Conservation (phyloP, 1,140 invertebrate genomes). For the Drosophila melanica region DNA sequence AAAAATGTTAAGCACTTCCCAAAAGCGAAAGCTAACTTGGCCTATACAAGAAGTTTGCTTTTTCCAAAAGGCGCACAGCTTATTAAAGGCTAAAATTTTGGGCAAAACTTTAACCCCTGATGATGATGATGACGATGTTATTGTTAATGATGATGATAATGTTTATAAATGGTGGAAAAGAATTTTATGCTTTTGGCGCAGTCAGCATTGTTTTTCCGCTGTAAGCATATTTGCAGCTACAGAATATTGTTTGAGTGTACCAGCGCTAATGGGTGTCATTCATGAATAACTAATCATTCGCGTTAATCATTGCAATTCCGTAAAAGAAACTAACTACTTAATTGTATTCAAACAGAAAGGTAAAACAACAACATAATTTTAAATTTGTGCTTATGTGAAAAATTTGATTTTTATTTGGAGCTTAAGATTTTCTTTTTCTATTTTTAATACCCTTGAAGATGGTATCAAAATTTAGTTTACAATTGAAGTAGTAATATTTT, state of each 20-base stretch:
- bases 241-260: slow-evolving; percentile 10
- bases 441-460: too few species aligned
- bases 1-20: slow-evolving; percentile 68
- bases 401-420: background rate
- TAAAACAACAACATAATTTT: background rate
- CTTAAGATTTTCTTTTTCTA: too few species aligned
- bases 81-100: slow-evolving; percentile 39
- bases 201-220: slow-evolving; percentile 26
- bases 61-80: slow-evolving; percentile 10
- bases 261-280: slow-evolving; percentile 36
- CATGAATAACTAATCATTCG: slow-evolving; percentile 31
- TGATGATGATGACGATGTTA: slow-evolving; percentile 28
- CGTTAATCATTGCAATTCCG: slow-evolving; percentile 7
- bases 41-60: slow-evolving; percentile 14
- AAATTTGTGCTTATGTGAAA: background rate
- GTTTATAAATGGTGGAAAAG: slow-evolving; percentile 3
- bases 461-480: too few species aligned
- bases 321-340: background rate
- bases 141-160: slow-evolving; percentile 16
- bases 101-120: slow-evolving; percentile 33
- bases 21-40: slow-evolving; percentile 11
- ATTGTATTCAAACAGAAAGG: background rate
- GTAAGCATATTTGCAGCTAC: background rate
- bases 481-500: too few species aligned
- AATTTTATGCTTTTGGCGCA: slow-evolving; percentile 27